Percentiles rank a stretch among this genome's conserved stretches.
Evolutionary conservation across 2,888 invertebrate genomes (phyloP).

Genomic region (Chrysolina americana): DNA sequence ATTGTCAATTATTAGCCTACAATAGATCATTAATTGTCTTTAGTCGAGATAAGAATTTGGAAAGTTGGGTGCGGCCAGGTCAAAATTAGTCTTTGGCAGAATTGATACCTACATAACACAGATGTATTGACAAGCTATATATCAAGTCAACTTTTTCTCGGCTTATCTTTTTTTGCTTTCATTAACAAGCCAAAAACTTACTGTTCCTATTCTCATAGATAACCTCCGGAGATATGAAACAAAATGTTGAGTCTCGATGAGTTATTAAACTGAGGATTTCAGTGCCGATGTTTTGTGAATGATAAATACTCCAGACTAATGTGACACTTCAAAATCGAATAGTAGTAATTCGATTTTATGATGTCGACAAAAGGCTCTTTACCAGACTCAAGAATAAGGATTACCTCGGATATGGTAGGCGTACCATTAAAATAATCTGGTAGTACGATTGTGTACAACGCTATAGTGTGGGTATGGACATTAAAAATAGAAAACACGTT

Average conservation of each 20-base stretch:
- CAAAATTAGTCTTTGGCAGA: constrained; percentile 47
- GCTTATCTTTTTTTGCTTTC: constrained; percentile 19
- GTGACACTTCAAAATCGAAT: constrained; percentile 37
- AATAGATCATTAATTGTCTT: constrained; percentile 60
- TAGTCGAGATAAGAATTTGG: constrained; percentile 56
- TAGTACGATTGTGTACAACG: constrained; percentile 50
- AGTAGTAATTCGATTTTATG: constrained; percentile 43
- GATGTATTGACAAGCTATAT: constrained; percentile 46
- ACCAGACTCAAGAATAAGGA: constrained; percentile 34
- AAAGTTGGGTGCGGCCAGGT: constrained; percentile 55
- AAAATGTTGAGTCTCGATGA: neutral
- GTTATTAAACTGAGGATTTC: neutral
- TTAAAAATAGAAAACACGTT: constrained; percentile 54
- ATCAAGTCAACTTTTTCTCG: constrained; percentile 18
- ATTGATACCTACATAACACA: constrained; percentile 40
- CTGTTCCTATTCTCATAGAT: constrained; percentile 8
- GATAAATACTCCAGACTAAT: neutral
- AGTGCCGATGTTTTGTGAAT: neutral
- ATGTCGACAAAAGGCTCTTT: constrained; percentile 40
- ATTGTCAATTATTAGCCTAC: constrained; percentile 52
- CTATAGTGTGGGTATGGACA: constrained; percentile 54
- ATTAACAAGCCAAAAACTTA: constrained; percentile 13
- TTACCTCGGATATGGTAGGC: constrained; percentile 48
- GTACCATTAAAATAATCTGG: constrained; percentile 54
- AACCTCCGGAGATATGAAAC: neutral